These are phyloP conservation scores for Sigmodon hispidus DNA, from an alignment of 2,113 vertebrate genomes.

Conservation along the genomic window DNA sequence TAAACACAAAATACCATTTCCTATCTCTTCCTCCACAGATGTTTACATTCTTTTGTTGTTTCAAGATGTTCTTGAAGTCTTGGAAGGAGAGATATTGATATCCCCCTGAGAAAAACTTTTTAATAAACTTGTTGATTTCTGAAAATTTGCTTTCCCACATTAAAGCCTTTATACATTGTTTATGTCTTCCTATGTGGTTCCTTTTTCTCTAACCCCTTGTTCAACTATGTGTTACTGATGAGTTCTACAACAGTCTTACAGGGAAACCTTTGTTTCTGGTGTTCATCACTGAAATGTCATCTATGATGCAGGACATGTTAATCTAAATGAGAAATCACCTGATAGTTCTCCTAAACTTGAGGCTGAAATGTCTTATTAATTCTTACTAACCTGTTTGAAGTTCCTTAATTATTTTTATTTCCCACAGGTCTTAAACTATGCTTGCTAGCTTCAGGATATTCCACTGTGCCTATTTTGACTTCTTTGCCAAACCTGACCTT, in stretches of 20 bases:
- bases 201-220: background rate
- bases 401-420: background rate
- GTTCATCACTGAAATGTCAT: background rate
- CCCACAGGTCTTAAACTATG: background rate
- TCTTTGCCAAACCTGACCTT: background rate
- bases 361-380: background rate
- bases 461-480: background rate
- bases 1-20: background rate
- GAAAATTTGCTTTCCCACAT: too few relatives aligned
- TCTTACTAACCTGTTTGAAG: background rate
- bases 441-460: background rate
- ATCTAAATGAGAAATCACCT: background rate
- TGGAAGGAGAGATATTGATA: background rate
- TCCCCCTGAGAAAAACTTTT: background rate
- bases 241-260: background rate
- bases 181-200: background rate
- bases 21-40: too few relatives aligned
- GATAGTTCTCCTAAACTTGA: background rate
- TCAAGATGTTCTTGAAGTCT: background rate
- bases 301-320: background rate
- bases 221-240: background rate
- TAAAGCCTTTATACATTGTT: background rate
- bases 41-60: background rate
- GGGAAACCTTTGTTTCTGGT: accelerated
- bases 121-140: background rate